phyloP scores from a whole-genome alignment of 2,797 vertebrate species.

The Platalea minor region DNA sequence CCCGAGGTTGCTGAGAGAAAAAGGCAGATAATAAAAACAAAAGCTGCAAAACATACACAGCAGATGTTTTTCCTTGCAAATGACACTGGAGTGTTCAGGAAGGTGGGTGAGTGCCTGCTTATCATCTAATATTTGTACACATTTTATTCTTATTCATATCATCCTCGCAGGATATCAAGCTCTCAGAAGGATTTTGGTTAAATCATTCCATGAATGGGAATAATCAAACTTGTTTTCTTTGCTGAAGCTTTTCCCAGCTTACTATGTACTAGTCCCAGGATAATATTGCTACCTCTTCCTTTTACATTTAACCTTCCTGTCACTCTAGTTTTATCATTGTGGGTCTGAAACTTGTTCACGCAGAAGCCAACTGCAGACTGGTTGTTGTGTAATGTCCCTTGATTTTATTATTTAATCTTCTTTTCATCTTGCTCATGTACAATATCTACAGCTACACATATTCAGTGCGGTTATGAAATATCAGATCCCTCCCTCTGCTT shows the following conservation, averaged over 20 bases:
- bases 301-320: conserved; percentile 1
- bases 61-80: not conserved
- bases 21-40: not conserved
- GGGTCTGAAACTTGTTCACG: conserved; percentile 3
- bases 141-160: not conserved
- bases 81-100: not conserved
- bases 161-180: not conserved
- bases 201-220: not conserved
- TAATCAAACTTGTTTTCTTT: not conserved
- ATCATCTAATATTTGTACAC: not conserved
- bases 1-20: not conserved
- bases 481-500: not conserved
- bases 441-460: not conserved
- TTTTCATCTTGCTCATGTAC: conserved; percentile 20
- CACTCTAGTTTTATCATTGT: not conserved
- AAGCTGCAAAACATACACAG: not conserved
- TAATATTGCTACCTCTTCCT: not conserved
- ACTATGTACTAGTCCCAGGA: not conserved
- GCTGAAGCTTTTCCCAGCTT: not conserved
- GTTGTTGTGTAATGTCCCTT: not conserved
- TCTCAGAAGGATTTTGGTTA: not conserved
- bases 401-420: conserved; percentile 42
- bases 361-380: not conserved
- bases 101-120: not conserved
- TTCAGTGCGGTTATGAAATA: not conserved